Evolutionary conservation across 1,140 invertebrate species (phyloP).

Genomic region (Drosophila kanapiae): DNA sequence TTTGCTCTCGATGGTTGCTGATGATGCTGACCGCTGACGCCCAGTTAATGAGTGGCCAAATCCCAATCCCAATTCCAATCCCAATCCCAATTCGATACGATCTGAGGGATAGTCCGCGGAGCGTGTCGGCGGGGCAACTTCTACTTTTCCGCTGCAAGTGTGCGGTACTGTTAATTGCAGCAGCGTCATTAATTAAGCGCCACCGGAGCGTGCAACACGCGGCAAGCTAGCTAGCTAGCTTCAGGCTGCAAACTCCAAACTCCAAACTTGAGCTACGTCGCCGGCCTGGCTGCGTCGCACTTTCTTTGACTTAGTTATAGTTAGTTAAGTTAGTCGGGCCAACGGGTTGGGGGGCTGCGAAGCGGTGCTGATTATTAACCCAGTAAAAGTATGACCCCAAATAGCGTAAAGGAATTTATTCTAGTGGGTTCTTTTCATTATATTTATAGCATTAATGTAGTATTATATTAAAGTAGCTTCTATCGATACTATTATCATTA

Average conservation of each 20-base stretch:
- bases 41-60: conserved; percentile 40
- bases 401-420: too few species aligned
- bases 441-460: not conserved
- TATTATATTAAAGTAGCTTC: too few species aligned
- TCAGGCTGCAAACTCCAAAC: not conserved
- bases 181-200: conserved; percentile 77
- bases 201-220: conserved; percentile 77
- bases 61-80: not conserved
- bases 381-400: conserved; percentile 9
- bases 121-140: conserved; percentile 49
- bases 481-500: too few species aligned
- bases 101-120: conserved; percentile 7
- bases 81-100: not conserved
- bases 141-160: conserved; percentile 57
- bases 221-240: conserved; percentile 3
- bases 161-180: conserved; percentile 64
- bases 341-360: not conserved
- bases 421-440: too few species aligned
- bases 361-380: conserved; percentile 10
- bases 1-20: conserved; percentile 13
- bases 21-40: not conserved
- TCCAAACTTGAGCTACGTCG: not conserved
- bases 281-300: conserved; percentile 43
- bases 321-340: conserved; percentile 10
- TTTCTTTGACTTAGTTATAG: conserved; percentile 78